Conservation (phyloP, 2,888 invertebrate species). For the Cecidostiba fungosa region DNA sequence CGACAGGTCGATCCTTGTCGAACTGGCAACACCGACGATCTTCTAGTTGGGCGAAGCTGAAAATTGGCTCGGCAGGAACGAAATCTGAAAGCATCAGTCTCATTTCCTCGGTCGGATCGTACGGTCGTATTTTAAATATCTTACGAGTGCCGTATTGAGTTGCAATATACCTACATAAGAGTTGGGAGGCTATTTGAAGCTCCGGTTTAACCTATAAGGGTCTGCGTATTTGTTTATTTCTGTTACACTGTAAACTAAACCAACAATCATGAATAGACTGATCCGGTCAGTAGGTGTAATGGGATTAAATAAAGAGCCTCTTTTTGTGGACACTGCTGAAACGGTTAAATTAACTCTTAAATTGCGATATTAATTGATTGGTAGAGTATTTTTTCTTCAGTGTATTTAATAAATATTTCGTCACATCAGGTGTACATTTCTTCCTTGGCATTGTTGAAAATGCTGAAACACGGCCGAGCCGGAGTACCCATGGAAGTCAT, state of each 20-base stretch:
- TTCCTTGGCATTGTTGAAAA: conserved; percentile 96
- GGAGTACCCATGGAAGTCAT: conserved; percentile 99
- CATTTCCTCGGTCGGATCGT: too few relatives aligned
- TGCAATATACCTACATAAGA: too few relatives aligned
- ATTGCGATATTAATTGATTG: not conserved
- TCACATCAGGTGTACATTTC: conserved; percentile 90
- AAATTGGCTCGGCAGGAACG: too few relatives aligned
- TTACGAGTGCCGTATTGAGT: too few relatives aligned
- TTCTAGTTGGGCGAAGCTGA: too few relatives aligned
- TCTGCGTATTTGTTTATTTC: not conserved
- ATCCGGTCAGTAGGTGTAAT: conserved; percentile 94
- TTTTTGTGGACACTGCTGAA: conserved; percentile 99
- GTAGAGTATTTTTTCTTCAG: not conserved
- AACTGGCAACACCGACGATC: too few relatives aligned
- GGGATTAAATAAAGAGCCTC: conserved; percentile 92
- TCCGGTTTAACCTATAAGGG: too few relatives aligned
- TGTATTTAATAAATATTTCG: not conserved
- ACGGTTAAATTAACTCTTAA: conserved; percentile 86
- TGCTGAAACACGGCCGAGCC: conserved; percentile 99
- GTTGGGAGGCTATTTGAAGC: too few relatives aligned
- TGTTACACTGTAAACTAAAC: conserved; percentile 23
- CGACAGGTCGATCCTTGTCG: too few relatives aligned
- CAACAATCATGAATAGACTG: conserved; percentile 91
- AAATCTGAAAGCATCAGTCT: too few relatives aligned
- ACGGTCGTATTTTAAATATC: too few relatives aligned